phyloP scores from a whole-genome alignment of 2,888 invertebrate genomes.

The Noctua janthe region DNA sequence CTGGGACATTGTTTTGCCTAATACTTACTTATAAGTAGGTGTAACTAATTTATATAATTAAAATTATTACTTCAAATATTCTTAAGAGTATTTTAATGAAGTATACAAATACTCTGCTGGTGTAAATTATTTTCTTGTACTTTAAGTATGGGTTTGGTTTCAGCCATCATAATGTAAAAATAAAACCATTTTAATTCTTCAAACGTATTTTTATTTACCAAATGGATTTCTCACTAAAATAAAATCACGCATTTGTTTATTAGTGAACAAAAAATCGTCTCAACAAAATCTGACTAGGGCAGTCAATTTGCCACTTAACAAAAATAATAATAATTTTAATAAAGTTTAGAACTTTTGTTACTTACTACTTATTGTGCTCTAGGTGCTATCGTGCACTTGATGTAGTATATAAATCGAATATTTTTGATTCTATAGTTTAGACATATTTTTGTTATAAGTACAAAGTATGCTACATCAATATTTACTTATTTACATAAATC shows the following conservation, averaged over 20 bases:
- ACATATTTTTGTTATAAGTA: constrained; percentile 68
- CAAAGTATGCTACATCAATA: constrained; percentile 62
- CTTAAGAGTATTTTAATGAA: constrained; percentile 16
- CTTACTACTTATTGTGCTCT: constrained; percentile 66
- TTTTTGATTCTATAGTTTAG: constrained; percentile 48
- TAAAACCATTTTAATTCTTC: constrained; percentile 70
- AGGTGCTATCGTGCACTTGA: constrained; percentile 67
- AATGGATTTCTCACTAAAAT: constrained; percentile 83
- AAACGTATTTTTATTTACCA: constrained; percentile 83
- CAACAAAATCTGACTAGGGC: constrained; percentile 84
- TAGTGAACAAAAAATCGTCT: constrained; percentile 73
- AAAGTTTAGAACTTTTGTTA: constrained; percentile 60
- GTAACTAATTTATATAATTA: constrained; percentile 23
- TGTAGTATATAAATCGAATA: constrained; percentile 54
- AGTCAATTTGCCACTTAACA: constrained; percentile 72
- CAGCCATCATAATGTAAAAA: constrained; percentile 48
- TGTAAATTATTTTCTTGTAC: constrained; percentile 43
- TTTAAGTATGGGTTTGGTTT: constrained; percentile 33
- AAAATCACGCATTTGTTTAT: constrained; percentile 81
- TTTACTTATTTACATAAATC: constrained; percentile 65
- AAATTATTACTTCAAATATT: constrained; percentile 1
- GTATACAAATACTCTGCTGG: constrained; percentile 24
- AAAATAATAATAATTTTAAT: constrained; percentile 61
- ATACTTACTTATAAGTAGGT: constrained; percentile 24
- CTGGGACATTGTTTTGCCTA: not conserved